A percentile compares a stretch with the other conserved stretches of the same genome.
phyloP scores from a whole-genome alignment of 2,113 vertebrate genomes.

The Anarrhichthys ocellatus region DNA sequence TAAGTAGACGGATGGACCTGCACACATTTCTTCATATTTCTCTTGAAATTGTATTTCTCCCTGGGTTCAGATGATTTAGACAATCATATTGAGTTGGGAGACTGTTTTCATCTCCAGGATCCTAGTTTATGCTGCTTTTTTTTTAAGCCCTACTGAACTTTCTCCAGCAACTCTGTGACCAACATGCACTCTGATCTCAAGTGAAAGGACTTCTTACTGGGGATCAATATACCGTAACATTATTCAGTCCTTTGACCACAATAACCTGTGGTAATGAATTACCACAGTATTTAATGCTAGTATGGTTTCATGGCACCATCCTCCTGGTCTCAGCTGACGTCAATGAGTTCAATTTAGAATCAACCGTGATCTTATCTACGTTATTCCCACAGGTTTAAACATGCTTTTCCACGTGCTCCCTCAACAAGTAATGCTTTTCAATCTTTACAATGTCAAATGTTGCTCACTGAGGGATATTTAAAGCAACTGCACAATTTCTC shows the following conservation, averaged over 20 bases:
- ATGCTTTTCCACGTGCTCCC: not conserved
- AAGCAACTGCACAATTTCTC: not conserved
- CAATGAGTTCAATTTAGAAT: not conserved
- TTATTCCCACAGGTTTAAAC: not conserved
- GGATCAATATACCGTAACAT: not conserved
- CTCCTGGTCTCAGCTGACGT: not conserved
- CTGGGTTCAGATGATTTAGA: slow-evolving; percentile 6
- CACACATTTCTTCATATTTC: not conserved
- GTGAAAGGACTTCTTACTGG: not conserved
- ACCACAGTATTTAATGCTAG: not conserved
- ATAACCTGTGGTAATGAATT: no score
- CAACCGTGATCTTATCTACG: not conserved
- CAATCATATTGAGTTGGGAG: not conserved
- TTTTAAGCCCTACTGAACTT: slow-evolving; percentile 5
- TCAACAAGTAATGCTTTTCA: not conserved
- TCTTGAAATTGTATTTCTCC: not conserved
- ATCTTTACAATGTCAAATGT: not conserved
- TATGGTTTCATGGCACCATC: not conserved
- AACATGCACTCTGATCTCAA: slow-evolving; percentile 1
- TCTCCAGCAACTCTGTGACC: not conserved
- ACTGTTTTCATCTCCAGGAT: not conserved
- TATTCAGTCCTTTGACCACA: not conserved
- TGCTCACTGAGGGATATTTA: not conserved
- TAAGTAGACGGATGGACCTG: not conserved
- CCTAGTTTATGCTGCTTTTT: not conserved